phyloP scores from a whole-genome alignment of 2,113 vertebrate genomes.

The Notarius quadriscutis region DNA sequence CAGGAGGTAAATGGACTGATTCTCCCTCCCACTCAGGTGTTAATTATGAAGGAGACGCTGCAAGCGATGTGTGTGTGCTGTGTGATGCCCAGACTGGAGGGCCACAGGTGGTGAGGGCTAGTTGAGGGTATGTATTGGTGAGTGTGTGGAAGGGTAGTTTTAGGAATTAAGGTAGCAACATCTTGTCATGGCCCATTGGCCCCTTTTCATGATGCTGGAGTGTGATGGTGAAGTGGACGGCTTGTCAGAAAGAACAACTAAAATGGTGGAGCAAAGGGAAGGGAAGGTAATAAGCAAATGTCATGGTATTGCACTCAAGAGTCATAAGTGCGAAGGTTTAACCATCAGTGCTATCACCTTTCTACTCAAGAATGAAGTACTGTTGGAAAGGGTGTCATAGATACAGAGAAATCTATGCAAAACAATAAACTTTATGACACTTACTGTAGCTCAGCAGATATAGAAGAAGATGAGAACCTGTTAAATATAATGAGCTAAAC shows the following conservation, averaged over 20 bases:
- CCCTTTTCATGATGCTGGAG: slow-evolving; percentile 37
- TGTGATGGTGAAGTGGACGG: slow-evolving; percentile 65
- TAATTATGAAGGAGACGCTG: slow-evolving; percentile 69
- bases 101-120: slow-evolving; percentile 41
- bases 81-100: slow-evolving; percentile 37
- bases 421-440: slow-evolving; percentile 13
- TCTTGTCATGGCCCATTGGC: slow-evolving; percentile 33
- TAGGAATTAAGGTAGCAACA: slow-evolving; percentile 24
- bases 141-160: slow-evolving; percentile 11
- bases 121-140: background rate
- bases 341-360: slow-evolving; percentile 54
- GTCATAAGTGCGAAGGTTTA: slow-evolving; percentile 56
- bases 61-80: slow-evolving; percentile 36
- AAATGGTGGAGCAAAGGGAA: slow-evolving; percentile 31
- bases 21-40: slow-evolving; percentile 66
- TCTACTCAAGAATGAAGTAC: slow-evolving; percentile 23
- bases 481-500: slow-evolving; percentile 32
- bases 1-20: slow-evolving; percentile 48
- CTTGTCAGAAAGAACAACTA: slow-evolving; percentile 59
- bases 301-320: slow-evolving; percentile 63
- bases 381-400: slow-evolving; percentile 41
- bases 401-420: slow-evolving; percentile 41
- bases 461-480: background rate
- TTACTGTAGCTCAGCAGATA: slow-evolving; percentile 5
- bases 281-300: slow-evolving; percentile 65